These are phyloP conservation scores for Panagrolaimus sp. DNA, from an alignment of 1,140 invertebrate species.

Conservation along the genomic window DNA sequence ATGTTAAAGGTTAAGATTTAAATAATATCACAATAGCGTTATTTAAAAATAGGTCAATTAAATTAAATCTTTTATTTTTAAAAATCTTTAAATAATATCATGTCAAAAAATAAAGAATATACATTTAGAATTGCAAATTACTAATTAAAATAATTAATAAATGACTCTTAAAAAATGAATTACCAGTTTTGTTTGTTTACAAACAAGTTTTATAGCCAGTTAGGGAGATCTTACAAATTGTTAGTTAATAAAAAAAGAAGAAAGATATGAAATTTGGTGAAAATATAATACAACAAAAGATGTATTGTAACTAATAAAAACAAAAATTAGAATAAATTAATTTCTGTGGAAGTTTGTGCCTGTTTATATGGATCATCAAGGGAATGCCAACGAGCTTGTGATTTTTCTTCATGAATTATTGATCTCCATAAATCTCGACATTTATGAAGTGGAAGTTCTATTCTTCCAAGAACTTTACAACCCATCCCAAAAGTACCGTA, in stretches of 20 bases:
- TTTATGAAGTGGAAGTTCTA: slow-evolving; percentile 55
- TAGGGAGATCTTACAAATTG: too few relatives aligned
- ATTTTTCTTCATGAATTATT: slow-evolving; percentile 57
- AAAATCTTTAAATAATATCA: too few relatives aligned
- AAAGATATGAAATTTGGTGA: not conserved
- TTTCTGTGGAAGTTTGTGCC: not conserved
- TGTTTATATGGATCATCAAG: slow-evolving; percentile 46
- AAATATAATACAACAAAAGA: not conserved
- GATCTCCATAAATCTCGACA: slow-evolving; percentile 56
- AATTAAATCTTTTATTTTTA: too few relatives aligned
- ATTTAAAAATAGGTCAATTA: too few relatives aligned
- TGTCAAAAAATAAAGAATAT: too few relatives aligned
- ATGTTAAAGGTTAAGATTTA: too few relatives aligned
- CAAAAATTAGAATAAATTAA: slow-evolving; percentile 9
- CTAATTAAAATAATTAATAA: too few relatives aligned
- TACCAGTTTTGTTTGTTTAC: not conserved
- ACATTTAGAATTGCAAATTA: too few relatives aligned
- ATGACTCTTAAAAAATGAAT: too few relatives aligned
- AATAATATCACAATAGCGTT: too few relatives aligned
- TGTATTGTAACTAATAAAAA: too few relatives aligned
- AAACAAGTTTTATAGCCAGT: not conserved
- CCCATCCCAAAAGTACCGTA: slow-evolving; percentile 57
- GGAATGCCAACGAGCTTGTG: slow-evolving; percentile 56
- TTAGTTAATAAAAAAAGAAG: not conserved
- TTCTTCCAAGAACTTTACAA: slow-evolving; percentile 43